These are phyloP conservation scores for Peucedramus taeniatus DNA, from an alignment of 2,113 vertebrate genomes.

Conservation along the genomic window DNA sequence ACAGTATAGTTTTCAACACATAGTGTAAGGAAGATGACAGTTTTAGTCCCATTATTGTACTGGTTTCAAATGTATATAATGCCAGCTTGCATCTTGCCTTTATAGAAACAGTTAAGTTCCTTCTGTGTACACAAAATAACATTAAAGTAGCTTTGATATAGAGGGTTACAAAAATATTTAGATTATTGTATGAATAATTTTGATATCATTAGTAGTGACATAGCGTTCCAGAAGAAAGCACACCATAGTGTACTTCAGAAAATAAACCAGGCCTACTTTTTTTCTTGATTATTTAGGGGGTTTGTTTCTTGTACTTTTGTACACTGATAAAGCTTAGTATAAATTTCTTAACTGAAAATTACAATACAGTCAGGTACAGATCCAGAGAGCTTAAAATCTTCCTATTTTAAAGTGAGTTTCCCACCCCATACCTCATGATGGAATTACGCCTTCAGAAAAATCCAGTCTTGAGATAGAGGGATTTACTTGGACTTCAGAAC, in stretches of 20 bases:
- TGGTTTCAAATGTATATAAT: neutral
- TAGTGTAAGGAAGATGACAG: neutral
- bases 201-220: neutral
- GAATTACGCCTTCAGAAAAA: neutral
- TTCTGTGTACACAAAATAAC: neutral
- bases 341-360: neutral
- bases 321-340: neutral
- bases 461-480: neutral
- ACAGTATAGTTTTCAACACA: neutral
- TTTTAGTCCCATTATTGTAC: neutral
- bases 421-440: fast-evolving
- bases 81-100: neutral
- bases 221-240: neutral
- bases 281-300: neutral
- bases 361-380: neutral
- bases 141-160: neutral
- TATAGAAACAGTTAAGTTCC: neutral
- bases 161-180: neutral
- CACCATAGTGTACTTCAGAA: fast-evolving
- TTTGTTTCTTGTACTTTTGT: neutral
- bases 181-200: neutral
- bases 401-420: neutral
- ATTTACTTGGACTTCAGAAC: neutral
- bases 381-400: neutral
- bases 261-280: neutral